Evolutionary conservation across 2,113 vertebrate genomes (phyloP).

Genomic region (Percopsis transmontana): DNA sequence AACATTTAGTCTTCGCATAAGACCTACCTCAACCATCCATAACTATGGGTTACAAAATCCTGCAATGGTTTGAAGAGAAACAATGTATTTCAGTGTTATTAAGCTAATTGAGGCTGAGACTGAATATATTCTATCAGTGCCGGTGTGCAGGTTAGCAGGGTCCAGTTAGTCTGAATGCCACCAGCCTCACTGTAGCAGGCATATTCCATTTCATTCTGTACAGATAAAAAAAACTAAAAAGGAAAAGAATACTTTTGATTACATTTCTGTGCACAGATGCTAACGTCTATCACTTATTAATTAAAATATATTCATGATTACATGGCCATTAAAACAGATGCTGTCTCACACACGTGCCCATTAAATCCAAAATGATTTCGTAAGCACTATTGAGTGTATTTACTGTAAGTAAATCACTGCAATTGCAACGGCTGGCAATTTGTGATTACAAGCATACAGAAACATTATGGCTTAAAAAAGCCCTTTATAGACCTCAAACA

Average conservation of each 20-base stretch:
- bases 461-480: constrained; percentile 2
- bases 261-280: not conserved
- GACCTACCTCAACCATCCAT: too few species aligned
- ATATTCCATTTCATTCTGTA: too few species aligned
- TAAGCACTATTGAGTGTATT: not conserved
- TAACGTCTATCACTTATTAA: constrained; percentile 4
- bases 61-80: too few species aligned
- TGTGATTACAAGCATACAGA: constrained; percentile 8
- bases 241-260: not conserved
- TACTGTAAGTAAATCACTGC: constrained; percentile 7
- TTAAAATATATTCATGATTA: constrained; percentile 15
- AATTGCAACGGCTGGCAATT: constrained; percentile 10
- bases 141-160: not conserved
- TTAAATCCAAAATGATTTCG: not conserved
- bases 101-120: not conserved
- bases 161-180: not conserved
- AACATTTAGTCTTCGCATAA: too few species aligned
- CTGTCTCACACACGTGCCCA: not conserved
- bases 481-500: constrained; percentile 7
- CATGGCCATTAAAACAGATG: not conserved
- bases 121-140: not conserved
- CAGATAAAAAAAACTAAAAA: not conserved
- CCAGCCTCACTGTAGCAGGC: too few species aligned
- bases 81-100: too few species aligned
- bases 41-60: too few species aligned